Percentiles rank a stretch among this genome's conserved stretches.
phyloP scores from a whole-genome alignment of 92 coral and sea anemone genomes.

The Plumapathes pennacea region DNA sequence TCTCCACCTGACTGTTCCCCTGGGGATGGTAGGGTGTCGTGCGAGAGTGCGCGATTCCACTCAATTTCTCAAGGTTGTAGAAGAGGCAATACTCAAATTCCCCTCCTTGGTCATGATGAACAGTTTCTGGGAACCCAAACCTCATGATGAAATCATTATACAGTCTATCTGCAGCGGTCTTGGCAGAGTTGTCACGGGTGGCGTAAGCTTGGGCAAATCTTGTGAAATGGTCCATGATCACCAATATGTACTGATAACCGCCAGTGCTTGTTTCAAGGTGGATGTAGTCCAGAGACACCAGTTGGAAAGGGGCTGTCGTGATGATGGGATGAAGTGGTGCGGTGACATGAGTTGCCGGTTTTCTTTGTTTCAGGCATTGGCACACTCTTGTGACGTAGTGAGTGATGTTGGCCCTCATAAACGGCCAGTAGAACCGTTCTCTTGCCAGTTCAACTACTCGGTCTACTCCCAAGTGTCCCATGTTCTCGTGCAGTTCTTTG shows the following conservation, averaged over 20 bases:
- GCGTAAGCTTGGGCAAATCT: constrained; percentile 39
- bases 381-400: constrained; percentile 31
- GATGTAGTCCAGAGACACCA: constrained; percentile 34
- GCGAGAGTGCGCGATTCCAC: constrained; percentile 41
- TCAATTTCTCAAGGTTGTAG: constrained; percentile 53
- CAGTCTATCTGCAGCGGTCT: constrained; percentile 43
- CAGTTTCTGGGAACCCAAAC: constrained; percentile 33
- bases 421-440: constrained; percentile 35
- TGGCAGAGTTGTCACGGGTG: constrained; percentile 27
- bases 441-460: constrained; percentile 29
- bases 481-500: constrained; percentile 29
- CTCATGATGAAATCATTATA: constrained; percentile 38
- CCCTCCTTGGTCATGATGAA: constrained; percentile 24
- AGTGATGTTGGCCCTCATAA: constrained; percentile 25
- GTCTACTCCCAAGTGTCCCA: constrained; percentile 26
- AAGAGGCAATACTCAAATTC: constrained; percentile 61
- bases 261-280: constrained; percentile 33
- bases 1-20: constrained; percentile 43
- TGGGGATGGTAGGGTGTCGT: constrained; percentile 61
- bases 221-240: constrained; percentile 39
- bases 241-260: constrained; percentile 35
- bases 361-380: constrained; percentile 34
- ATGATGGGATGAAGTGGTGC: constrained; percentile 20
- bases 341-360: constrained; percentile 10
- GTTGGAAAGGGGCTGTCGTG: constrained; percentile 46